Percentiles rank a stretch among this genome's conserved stretches.
These are phyloP conservation scores for Phortica magna DNA, from an alignment of 2,888 invertebrate species.

Conservation along the genomic window DNA sequence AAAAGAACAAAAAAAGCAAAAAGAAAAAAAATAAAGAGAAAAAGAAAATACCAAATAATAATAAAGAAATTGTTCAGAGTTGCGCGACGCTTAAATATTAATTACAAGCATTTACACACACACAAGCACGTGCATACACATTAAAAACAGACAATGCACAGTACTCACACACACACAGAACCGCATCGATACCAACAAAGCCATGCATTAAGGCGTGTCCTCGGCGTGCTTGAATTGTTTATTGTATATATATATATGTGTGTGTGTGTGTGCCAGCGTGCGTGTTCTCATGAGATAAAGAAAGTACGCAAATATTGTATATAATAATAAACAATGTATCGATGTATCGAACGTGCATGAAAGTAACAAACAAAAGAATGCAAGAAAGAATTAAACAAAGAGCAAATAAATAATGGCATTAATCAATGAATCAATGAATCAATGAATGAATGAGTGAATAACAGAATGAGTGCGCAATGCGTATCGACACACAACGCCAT, in stretches of 20 bases:
- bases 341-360: background rate
- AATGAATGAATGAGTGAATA: background rate
- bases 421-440: too few relatives aligned
- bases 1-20: background rate
- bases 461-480: background rate
- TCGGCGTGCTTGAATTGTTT: too few relatives aligned
- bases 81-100: conserved; percentile 14
- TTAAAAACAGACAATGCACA: too few relatives aligned
- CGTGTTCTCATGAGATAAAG: conserved; percentile 14
- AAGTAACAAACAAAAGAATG: background rate
- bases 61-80: background rate
- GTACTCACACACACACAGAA: background rate
- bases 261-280: background rate
- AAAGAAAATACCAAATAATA: background rate
- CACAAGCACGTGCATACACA: background rate
- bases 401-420: too few relatives aligned
- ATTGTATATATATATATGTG: too few relatives aligned
- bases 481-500: background rate
- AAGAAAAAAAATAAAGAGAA: background rate
- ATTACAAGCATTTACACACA: conserved; percentile 5
- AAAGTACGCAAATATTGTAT: background rate
- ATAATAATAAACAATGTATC: background rate
- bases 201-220: background rate
- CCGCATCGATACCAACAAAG: background rate
- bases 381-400: background rate